phyloP scores from a whole-genome alignment of 35 echinoderm and acorn worm species.

The Holothuria glaberrima region DNA sequence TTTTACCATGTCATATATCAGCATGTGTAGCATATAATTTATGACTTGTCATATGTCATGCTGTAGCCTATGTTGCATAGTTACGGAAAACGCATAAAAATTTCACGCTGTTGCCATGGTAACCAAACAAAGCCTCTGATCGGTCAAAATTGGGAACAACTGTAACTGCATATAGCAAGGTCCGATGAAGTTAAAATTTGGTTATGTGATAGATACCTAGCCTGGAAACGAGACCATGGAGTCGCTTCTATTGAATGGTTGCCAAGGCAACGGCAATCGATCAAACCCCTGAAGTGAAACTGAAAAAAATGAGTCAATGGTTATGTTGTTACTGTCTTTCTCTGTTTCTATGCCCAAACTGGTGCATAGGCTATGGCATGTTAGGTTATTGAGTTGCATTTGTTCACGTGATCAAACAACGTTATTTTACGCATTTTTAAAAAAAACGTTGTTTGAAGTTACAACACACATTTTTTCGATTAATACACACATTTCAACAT shows the following conservation, averaged over 20 bases:
- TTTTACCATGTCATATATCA: neutral
- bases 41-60: neutral
- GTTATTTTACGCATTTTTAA: neutral
- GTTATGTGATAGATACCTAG: neutral
- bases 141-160: no score
- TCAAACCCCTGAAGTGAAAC: neutral
- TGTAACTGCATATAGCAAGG: slow-evolving; percentile 20
- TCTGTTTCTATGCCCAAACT: neutral
- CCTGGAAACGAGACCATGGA: neutral
- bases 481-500: no score
- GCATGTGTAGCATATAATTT: neutral
- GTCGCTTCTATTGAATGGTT: neutral
- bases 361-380: neutral
- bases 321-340: neutral
- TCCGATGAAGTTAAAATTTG: neutral
- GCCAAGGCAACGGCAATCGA: neutral
- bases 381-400: neutral
- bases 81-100: neutral
- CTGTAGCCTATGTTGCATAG: slow-evolving; percentile 12
- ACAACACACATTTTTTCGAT: no score
- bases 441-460: neutral
- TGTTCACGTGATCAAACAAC: neutral
- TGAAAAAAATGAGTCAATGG: no score
- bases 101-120: slow-evolving; percentile 20
- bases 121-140: neutral